Evolutionary conservation across 2,113 vertebrate genomes (phyloP), one percentile per base, ranked within the genome.

Genomic region (Anolis sagrei): DNA sequence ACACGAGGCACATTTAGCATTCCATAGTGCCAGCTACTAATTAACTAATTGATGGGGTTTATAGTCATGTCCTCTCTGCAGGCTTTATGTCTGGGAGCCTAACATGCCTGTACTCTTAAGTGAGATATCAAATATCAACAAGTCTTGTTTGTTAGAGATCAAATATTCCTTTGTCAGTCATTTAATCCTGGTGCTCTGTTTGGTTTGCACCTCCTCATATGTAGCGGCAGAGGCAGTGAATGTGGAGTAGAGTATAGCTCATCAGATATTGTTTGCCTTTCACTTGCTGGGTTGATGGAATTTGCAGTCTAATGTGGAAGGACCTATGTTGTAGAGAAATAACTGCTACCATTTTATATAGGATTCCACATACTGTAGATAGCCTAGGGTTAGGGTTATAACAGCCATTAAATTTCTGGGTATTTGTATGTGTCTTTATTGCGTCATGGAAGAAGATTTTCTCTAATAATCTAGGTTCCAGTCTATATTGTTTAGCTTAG

Each of bases 71-170:
- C 88, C 76, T 78, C 87, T 44, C 80, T 91, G 62, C 34, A 87
- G 21, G 27, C 34, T 90, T 81, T 21, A 25, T 90, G 19, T 75
- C 86, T 39, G 10, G 5, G 82, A 75, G 29, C 79, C 58, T 89
- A 83, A 74, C 44, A 81, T 77, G 74, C 34, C 84, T 92, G 79
- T 90, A 93, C 85, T 88, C 44, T 69, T 89, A 85, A 92, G 27
- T 48, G 72, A 76, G 2, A 2, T 69, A 82, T 76, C 77, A 93
- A 93, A 89, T 90, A 72, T 7, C 25, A 21, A 72, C 1, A 14
- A 10, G 7, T 27, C 16, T 86, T 34, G 18, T 82, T 73, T 58
- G 9, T n/a, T 79, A 36, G 39, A 34, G 68, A 68, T 69, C 77
- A 54, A 70, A 79, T 79, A 87, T 91, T 89, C 54, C 36, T 0